Conservation (phyloP, 2,888 invertebrate genomes). For the Raillietiella orientalis region DNA sequence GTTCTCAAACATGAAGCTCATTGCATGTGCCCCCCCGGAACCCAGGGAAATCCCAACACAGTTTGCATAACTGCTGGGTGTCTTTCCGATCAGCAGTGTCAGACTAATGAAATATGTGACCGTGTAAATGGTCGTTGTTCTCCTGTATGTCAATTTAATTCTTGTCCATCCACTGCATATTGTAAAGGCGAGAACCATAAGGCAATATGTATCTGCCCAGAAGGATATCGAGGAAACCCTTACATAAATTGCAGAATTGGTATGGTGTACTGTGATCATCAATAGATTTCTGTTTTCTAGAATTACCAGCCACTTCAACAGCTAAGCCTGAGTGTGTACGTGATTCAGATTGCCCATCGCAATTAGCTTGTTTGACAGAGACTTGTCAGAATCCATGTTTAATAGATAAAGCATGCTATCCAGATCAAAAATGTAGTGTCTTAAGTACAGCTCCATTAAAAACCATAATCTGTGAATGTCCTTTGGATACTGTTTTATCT, state of each 20-base stretch:
- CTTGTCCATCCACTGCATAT: slow-evolving; percentile 36
- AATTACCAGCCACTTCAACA: slow-evolving; percentile 1
- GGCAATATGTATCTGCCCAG: slow-evolving; percentile 34
- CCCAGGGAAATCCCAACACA: slow-evolving; percentile 37
- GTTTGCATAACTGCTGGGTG: slow-evolving; percentile 34
- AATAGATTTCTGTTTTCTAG: neutral
- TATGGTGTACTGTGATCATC: too few relatives aligned
- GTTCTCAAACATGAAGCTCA: slow-evolving; percentile 33
- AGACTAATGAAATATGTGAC: slow-evolving; percentile 41
- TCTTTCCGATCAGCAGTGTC: slow-evolving; percentile 67
- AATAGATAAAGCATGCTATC: slow-evolving; percentile 25
- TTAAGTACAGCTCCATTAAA: neutral
- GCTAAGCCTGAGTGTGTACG: slow-evolving; percentile 29
- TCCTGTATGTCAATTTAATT: slow-evolving; percentile 40
- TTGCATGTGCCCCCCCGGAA: slow-evolving; percentile 41
- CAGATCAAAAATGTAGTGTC: neutral
- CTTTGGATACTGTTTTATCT: neutral
- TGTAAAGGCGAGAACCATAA: slow-evolving; percentile 38
- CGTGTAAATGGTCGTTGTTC: slow-evolving; percentile 31
- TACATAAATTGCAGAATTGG: slow-evolving; percentile 26
- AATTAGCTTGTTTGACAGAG: slow-evolving; percentile 46
- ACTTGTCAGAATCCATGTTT: slow-evolving; percentile 64
- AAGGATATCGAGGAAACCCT: slow-evolving; percentile 40
- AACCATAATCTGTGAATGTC: neutral
- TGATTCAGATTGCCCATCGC: slow-evolving; percentile 43